These are phyloP conservation scores for Turdus rufiventris DNA, from an alignment of 2,113 vertebrate species.

Conservation along the genomic window DNA sequence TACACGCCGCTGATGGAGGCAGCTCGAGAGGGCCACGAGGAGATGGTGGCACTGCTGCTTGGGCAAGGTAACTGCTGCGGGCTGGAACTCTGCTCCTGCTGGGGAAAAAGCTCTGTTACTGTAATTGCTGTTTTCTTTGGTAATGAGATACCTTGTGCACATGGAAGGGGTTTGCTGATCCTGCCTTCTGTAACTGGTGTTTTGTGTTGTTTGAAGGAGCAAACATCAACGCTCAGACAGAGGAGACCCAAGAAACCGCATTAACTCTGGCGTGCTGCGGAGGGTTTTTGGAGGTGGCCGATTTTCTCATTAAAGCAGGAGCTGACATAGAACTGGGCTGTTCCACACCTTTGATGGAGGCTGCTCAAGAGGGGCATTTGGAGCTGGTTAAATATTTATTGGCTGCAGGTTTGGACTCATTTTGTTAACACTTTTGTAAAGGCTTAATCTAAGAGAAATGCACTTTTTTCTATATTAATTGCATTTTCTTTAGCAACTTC, in stretches of 20 bases:
- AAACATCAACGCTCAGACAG: slow-evolving; percentile 98
- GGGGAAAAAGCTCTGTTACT: neutral
- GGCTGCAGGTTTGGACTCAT: slow-evolving; percentile 83
- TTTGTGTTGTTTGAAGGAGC: slow-evolving; percentile 79
- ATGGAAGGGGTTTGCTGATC: neutral
- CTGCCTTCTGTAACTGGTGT: neutral
- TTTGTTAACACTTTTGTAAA: neutral
- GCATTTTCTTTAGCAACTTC: neutral
- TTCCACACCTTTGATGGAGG: slow-evolving; percentile 98
- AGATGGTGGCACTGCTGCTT: slow-evolving; percentile 96
- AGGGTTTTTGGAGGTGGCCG: slow-evolving; percentile 95
- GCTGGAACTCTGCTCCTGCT: accelerated
- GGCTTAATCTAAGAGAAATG: neutral
- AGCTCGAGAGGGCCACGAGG: slow-evolving; percentile 95
- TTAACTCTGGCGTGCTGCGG: slow-evolving; percentile 96
- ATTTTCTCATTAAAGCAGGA: slow-evolving; percentile 97
- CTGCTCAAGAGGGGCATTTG: slow-evolving; percentile 96
- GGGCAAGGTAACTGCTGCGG: slow-evolving; percentile 83
- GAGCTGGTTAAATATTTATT: slow-evolving; percentile 97
- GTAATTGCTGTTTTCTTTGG: neutral
- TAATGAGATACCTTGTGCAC: neutral
- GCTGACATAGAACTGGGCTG: slow-evolving; percentile 97
- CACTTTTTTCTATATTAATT: accelerated
- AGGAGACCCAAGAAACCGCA: slow-evolving; percentile 97
- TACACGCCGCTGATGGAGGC: slow-evolving; percentile 99